phyloP scores from a whole-genome alignment of 2,113 vertebrate genomes.

The Hystrix brachyura region DNA sequence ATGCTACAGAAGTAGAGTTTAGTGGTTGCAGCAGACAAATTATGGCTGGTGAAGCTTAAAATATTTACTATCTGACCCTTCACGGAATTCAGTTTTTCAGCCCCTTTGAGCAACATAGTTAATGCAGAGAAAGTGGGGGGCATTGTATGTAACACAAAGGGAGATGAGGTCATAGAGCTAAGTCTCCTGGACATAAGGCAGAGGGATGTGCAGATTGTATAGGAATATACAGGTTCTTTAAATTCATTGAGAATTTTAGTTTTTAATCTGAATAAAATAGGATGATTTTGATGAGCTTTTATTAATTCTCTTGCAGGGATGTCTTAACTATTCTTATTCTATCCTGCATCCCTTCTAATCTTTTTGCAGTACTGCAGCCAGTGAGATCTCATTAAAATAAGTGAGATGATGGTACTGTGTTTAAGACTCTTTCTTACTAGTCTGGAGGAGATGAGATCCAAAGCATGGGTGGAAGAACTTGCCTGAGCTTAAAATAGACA shows the following conservation, averaged over 20 bases:
- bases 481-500: neutral
- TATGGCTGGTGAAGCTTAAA: neutral
- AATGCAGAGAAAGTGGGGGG: neutral
- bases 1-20: neutral
- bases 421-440: neutral
- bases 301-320: neutral
- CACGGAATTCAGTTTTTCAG: neutral
- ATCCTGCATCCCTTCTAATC: neutral
- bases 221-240: neutral
- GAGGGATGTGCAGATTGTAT: neutral
- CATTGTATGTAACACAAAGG: neutral
- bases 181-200: neutral
- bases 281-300: neutral
- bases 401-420: neutral
- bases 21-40: neutral
- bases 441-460: neutral
- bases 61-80: neutral
- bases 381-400: neutral
- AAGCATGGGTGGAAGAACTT: neutral
- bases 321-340: neutral
- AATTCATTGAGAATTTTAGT: neutral
- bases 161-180: neutral
- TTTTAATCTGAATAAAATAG: neutral
- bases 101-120: neutral
- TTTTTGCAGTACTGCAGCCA: neutral